Evolutionary conservation across 2,797 vertebrate genomes (phyloP).

Genomic region (Megalops cyprinoides): DNA sequence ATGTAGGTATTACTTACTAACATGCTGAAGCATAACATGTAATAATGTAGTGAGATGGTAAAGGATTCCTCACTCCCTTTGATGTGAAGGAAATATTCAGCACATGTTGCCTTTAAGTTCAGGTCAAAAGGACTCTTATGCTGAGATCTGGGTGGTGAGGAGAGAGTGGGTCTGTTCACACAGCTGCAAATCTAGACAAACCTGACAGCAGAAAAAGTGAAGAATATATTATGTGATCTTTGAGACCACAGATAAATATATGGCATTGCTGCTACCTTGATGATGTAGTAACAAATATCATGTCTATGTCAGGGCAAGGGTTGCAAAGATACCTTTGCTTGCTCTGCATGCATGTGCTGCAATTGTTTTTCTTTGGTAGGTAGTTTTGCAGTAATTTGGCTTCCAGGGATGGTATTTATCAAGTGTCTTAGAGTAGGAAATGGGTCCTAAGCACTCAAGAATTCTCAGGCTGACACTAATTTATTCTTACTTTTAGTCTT

Average conservation of each 20-base stretch:
- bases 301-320: neutral
- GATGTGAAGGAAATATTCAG: neutral
- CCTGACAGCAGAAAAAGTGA: neutral
- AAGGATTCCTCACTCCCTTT: neutral
- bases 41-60: neutral
- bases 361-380: neutral
- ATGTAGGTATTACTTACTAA: neutral
- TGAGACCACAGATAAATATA: neutral
- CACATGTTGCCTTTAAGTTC: neutral
- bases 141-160: too few relatives aligned
- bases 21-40: neutral
- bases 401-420: too few relatives aligned
- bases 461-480: too few relatives aligned
- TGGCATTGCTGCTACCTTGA: neutral
- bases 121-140: neutral
- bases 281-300: too few relatives aligned
- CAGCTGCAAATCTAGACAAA: neutral
- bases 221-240: constrained; percentile 15
- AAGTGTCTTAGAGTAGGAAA: too few relatives aligned
- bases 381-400: constrained; percentile 9
- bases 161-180: neutral
- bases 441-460: too few relatives aligned
- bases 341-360: neutral
- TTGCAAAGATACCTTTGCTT: neutral
- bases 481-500: too few relatives aligned